Conservation (phyloP, 2,797 vertebrate genomes). For the Chelon auratus region DNA sequence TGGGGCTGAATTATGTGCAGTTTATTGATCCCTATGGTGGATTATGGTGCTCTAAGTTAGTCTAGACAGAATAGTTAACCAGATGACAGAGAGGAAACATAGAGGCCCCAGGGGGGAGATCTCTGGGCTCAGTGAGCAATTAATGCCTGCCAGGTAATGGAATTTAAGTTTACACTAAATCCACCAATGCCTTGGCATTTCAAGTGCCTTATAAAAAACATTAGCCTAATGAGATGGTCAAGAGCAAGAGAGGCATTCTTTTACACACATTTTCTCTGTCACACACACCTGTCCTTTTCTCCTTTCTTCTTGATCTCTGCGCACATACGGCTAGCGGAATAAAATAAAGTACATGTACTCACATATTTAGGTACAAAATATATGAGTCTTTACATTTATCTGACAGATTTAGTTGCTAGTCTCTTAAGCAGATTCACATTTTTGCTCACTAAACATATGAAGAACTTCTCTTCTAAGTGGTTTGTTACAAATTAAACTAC, state of each 20-base stretch:
- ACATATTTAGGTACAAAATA: no score
- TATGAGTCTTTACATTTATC: no score
- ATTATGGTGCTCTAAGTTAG: slow-evolving; percentile 99
- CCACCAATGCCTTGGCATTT: slow-evolving; percentile 97
- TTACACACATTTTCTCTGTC: slow-evolving; percentile 47
- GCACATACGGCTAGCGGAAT: background rate
- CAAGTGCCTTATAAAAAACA: slow-evolving; percentile 97
- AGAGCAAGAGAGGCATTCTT: slow-evolving; percentile 83
- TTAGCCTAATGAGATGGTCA: slow-evolving; percentile 97
- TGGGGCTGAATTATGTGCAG: slow-evolving; percentile 99
- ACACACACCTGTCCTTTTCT: slow-evolving; percentile 29
- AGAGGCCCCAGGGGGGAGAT: slow-evolving; percentile 97
- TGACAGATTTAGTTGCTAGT: no score
- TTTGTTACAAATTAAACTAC: no score
- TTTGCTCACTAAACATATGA: no score
- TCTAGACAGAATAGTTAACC: slow-evolving; percentile 99
- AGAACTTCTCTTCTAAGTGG: no score
- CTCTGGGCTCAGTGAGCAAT: slow-evolving; percentile 96
- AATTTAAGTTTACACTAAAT: slow-evolving; percentile 99
- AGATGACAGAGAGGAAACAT: slow-evolving; percentile 99
- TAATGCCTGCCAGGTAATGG: slow-evolving; percentile 99
- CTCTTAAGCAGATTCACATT: no score
- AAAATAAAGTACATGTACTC: no score
- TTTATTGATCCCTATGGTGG: slow-evolving; percentile 99
- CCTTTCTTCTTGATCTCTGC: slow-evolving; percentile 22